phyloP scores from a whole-genome alignment of 2,113 vertebrate species.

The Prietella phreatophila region DNA sequence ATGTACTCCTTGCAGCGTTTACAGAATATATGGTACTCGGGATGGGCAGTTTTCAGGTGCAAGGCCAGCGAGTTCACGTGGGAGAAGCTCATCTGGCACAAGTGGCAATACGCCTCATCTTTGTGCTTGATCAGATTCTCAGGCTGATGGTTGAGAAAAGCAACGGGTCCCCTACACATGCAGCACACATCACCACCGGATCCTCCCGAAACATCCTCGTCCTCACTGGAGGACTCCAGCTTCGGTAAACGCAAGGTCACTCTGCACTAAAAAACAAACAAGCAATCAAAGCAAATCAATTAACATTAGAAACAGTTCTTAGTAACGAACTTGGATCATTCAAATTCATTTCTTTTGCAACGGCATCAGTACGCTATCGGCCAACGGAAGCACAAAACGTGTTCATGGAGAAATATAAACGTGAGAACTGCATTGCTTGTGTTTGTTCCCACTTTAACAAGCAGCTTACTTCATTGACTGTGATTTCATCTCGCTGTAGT shows the following conservation, averaged over 20 bases:
- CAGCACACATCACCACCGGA: constrained; percentile 47
- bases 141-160: constrained; percentile 48
- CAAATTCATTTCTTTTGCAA: neutral
- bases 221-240: constrained; percentile 50
- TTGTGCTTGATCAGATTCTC: constrained; percentile 57
- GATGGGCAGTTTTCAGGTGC: constrained; percentile 62
- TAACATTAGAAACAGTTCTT: neutral
- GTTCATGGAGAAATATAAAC: neutral
- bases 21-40: constrained; percentile 42
- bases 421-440: neutral
- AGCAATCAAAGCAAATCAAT: neutral
- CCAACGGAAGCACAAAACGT: neutral
- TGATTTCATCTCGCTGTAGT: constrained; percentile 36
- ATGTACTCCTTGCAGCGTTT: constrained; percentile 54
- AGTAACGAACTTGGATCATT: neutral
- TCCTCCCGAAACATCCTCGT: constrained; percentile 1
- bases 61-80: constrained; percentile 53
- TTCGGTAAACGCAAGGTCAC: neutral
- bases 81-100: constrained; percentile 59
- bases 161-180: constrained; percentile 60
- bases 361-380: neutral
- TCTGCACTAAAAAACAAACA: neutral
- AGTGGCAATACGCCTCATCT: constrained; percentile 55
- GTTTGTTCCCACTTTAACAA: neutral
- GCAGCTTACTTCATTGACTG: constrained; percentile 2